Evolutionary conservation across 2,888 invertebrate species (phyloP), one percentile per base, ranked within the genome.

Genomic region (Drosophila bunnanda): DNA sequence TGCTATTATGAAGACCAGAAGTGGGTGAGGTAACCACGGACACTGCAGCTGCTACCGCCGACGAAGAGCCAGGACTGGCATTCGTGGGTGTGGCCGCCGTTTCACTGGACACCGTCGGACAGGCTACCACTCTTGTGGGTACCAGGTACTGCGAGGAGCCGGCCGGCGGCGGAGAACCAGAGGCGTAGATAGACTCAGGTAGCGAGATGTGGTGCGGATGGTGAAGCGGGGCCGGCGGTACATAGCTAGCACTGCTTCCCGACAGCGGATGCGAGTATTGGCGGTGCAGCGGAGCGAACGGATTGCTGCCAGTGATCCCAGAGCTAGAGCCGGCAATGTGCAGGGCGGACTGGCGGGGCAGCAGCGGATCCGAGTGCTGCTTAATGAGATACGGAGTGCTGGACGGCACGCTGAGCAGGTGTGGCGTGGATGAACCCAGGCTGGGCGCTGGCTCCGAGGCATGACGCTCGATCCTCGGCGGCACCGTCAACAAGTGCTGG

Each of bases 301-400:
- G 89, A 78, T 89, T 90, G 43, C 71, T 83, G 39, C 82, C 77
- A 10, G 77, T 64, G 2, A 80, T 64, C 48, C 82, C 68, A 22
- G 57, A 57, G n/a, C 74, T 59, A 15, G 75, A 68, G 15, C 78
- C 55, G 22, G 80, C 77, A 8, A 82, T 80, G 25, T 88, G 76
- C 64, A 86, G 53, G 43, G 92, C 91, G 61, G 93, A 93, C 90
- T 95, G 94, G 82, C 94, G 94, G 28, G 95, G 94, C 77, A 95
- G 86, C 55, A 95, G 85, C 1, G 95, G 95, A 91, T 95, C 95
- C 32, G 95, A 95, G 90, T 95, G 95, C 87, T 95, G 95, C 88
- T 95, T 95, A 28, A 94, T 93, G 76, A 95, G 91, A 82, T 94
- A 93, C 38, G 93, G 93, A 58, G 94, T 93, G 68, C 84, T 89